A percentile compares a stretch with the other conserved stretches of the same genome.
Conservation (phyloP, 2,888 invertebrate species). For the Tinea semifulvella region DNA sequence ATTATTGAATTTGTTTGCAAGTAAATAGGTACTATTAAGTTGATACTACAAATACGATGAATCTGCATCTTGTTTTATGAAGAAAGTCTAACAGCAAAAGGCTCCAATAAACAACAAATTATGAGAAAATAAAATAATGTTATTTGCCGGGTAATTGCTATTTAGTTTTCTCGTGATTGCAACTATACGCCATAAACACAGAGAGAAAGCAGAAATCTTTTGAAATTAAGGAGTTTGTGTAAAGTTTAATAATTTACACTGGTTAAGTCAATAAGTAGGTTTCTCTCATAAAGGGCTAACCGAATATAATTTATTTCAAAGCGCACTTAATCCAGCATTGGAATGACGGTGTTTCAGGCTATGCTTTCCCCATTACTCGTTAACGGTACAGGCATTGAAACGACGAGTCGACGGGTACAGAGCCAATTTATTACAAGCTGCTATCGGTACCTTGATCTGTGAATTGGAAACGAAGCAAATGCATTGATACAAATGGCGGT, state of each 20-base stretch:
- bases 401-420: slow-evolving; percentile 35
- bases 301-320: slow-evolving; percentile 26
- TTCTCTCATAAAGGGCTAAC: slow-evolving; percentile 41
- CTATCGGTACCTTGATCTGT: slow-evolving; percentile 40
- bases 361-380: slow-evolving; percentile 29
- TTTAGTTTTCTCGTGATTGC: no score
- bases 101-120: no score
- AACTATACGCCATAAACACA: slow-evolving; percentile 36
- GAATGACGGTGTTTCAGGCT: slow-evolving; percentile 14
- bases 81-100: no score
- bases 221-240: slow-evolving; percentile 40
- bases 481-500: slow-evolving; percentile 32
- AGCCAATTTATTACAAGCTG: slow-evolving; percentile 48
- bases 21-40: no score
- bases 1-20: no score
- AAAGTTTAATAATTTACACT: slow-evolving; percentile 40
- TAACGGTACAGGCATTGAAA: slow-evolving; percentile 43
- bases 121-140: no score
- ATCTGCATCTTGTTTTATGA: no score
- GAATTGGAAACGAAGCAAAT: slow-evolving; percentile 21
- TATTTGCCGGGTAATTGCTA: no score
- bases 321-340: slow-evolving; percentile 10
- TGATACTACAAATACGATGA: no score
- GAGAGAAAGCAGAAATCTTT: slow-evolving; percentile 38
- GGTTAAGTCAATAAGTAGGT: slow-evolving; percentile 25